Percentiles rank a stretch among this genome's conserved stretches.
Conservation (phyloP, 2,113 vertebrate species). For the Eurypyga helias region DNA sequence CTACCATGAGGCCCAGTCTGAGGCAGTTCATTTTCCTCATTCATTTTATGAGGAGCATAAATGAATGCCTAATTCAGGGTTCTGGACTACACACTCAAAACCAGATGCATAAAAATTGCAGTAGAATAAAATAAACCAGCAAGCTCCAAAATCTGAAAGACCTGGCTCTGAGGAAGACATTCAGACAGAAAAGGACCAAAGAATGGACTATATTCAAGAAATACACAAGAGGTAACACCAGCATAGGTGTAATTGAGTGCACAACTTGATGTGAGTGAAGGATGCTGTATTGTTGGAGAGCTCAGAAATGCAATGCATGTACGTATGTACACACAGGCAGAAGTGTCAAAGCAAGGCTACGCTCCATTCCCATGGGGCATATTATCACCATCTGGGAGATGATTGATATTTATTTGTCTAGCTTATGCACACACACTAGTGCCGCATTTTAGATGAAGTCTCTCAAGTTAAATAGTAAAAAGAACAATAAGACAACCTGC, state of each 20-base stretch:
- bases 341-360: background rate
- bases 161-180: background rate
- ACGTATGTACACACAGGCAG: background rate
- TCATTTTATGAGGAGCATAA: background rate
- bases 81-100: background rate
- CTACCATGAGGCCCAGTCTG: background rate
- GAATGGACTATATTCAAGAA: background rate
- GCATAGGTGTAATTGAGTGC: background rate
- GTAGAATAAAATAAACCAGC: background rate
- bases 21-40: background rate
- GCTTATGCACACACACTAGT: constrained; percentile 2
- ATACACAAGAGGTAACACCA: background rate
- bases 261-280: background rate
- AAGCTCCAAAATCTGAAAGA: background rate
- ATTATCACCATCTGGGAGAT: constrained; percentile 53
- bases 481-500: constrained; percentile 55
- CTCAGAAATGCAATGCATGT: background rate
- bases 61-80: background rate
- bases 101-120: background rate
- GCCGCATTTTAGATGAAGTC: constrained; percentile 8
- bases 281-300: background rate
- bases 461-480: constrained; percentile 40
- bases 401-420: constrained; percentile 56
- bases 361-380: background rate
- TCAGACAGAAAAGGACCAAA: background rate